Base-by-base conservation (phyloP, 2,797 vertebrate species). In the Sebastes goodei region DNA sequence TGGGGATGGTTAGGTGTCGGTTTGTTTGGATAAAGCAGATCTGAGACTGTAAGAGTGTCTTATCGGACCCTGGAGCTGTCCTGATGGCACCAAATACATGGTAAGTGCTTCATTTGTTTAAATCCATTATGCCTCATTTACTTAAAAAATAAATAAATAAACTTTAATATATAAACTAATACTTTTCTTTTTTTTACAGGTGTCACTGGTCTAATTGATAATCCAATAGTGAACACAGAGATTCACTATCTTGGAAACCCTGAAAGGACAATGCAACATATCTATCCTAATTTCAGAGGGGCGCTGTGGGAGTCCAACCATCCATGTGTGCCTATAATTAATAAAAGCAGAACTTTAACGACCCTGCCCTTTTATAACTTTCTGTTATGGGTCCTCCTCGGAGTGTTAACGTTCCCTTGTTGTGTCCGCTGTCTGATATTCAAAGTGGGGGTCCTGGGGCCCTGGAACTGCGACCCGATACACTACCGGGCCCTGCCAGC, bases 381-480 rank as follows among this genome's bases (percentile, higher is more conserved):
- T 42, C 20, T 94, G 6, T 72, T 96, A 89, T 96, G 95, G 94
- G 52, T 95, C 7, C 23, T 96, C 10, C 82, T 97, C 10, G 95
- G 95, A 27, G 80, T 95, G 61, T 63, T 96, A 66, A 88, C 95
- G 0, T 85, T 96, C 78, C 95, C 95, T 17, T 94, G 92, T 60
- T 94, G 95, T 71, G 94, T 92, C 32, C 85, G 80, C 30, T 96
- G 96, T 81, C 85, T 94, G 25, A 93, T 94, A 67, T 94, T 96
- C 86, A 96, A 93, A 92, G 95, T 96, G 6, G 96, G 95, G n/a
- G 91, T 95, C 3, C 64, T 96, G 38, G 97, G 97, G 27, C 97
- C 95, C 25, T 97, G 95, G 95, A 94, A 95, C 91, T 96, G 95
- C 78, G 94, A 96, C 89, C 90, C 87, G 0, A 30, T 94, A 10